phyloP scores from a whole-genome alignment of 2,888 invertebrate genomes.

The Clunio marinus region DNA sequence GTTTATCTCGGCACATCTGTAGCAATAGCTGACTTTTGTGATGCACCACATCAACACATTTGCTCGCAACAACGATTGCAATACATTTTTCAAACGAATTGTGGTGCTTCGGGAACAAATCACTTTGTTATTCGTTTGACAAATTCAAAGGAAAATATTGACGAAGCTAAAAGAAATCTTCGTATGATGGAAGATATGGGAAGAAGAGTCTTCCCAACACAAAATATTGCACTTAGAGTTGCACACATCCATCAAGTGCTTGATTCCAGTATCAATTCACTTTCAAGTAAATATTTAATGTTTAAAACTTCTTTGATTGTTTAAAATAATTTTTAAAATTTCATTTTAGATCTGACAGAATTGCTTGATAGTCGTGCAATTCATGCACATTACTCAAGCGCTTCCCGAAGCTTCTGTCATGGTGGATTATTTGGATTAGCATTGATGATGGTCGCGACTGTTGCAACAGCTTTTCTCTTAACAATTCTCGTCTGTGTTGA shows the following conservation, averaged over 20 bases:
- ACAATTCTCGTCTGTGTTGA: slow-evolving; percentile 90
- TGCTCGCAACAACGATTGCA: slow-evolving; percentile 49
- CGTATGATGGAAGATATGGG: slow-evolving; percentile 43
- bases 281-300: slow-evolving; percentile 27
- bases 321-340: slow-evolving; percentile 38
- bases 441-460: slow-evolving; percentile 82
- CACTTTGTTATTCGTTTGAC: slow-evolving; percentile 51
- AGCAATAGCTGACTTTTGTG: slow-evolving; percentile 79
- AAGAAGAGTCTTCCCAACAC: background rate
- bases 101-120: slow-evolving; percentile 49
- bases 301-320: background rate
- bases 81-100: slow-evolving; percentile 50
- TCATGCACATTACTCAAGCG: slow-evolving; percentile 75
- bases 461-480: slow-evolving; percentile 81
- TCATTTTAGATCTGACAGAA: slow-evolving; percentile 54
- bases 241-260: slow-evolving; percentile 1
- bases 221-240: background rate
- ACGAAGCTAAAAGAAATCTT: slow-evolving; percentile 50
- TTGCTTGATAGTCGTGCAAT: slow-evolving; percentile 78
- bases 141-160: slow-evolving; percentile 51
- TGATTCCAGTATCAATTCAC: slow-evolving; percentile 3
- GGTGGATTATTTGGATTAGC: slow-evolving; percentile 76
- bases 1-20: slow-evolving; percentile 80
- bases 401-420: slow-evolving; percentile 75
- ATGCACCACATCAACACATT: slow-evolving; percentile 65